These are phyloP conservation scores for Drosophila prostipennis DNA, from an alignment of 2,888 invertebrate species.

Conservation along the genomic window DNA sequence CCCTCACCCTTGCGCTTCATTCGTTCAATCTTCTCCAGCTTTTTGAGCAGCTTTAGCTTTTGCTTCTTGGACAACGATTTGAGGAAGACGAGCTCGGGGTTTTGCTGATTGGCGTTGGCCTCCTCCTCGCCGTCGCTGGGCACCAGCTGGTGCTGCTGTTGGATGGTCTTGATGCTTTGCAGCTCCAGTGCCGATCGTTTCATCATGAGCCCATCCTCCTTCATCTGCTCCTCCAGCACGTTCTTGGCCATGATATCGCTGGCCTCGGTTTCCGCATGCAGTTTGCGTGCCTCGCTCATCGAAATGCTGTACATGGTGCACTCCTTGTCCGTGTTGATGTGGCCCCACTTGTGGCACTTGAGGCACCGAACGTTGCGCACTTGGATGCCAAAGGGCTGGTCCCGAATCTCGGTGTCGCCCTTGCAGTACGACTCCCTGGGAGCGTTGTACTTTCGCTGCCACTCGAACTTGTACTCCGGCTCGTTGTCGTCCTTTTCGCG, in stretches of 20 bases:
- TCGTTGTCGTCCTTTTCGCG: slow-evolving; percentile 96
- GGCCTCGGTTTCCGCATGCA: slow-evolving; percentile 87
- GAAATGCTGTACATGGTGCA: slow-evolving; percentile 96
- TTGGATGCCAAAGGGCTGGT: slow-evolving; percentile 99
- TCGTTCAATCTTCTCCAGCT: slow-evolving; percentile 88
- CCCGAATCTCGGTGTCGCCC: slow-evolving; percentile 98
- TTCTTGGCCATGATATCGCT: slow-evolving; percentile 88
- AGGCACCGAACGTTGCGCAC: slow-evolving; percentile 99
- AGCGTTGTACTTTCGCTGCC: slow-evolving; percentile 99
- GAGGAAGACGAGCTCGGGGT: slow-evolving; percentile 91
- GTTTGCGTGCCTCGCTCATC: slow-evolving; percentile 92
- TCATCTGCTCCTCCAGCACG: slow-evolving; percentile 94
- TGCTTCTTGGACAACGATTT: slow-evolving; percentile 94
- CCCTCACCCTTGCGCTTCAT: slow-evolving; percentile 70
- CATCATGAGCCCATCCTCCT: slow-evolving; percentile 95
- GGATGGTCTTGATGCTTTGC: slow-evolving; percentile 85
- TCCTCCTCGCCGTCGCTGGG: slow-evolving; percentile 85
- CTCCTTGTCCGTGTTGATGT: slow-evolving; percentile 92
- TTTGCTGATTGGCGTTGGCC: slow-evolving; percentile 74
- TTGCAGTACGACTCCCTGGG: slow-evolving; percentile 99
- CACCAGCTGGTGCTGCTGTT: slow-evolving; percentile 86
- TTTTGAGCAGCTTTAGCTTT: slow-evolving; percentile 94
- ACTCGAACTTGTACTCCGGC: slow-evolving; percentile 99
- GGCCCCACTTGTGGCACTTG: slow-evolving; percentile 99
- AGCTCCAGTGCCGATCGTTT: slow-evolving; percentile 90